A percentile compares a stretch with the other conserved stretches of the same genome.
phyloP scores from a whole-genome alignment of 2,113 vertebrate genomes.

The Seriola quinqueradiata region DNA sequence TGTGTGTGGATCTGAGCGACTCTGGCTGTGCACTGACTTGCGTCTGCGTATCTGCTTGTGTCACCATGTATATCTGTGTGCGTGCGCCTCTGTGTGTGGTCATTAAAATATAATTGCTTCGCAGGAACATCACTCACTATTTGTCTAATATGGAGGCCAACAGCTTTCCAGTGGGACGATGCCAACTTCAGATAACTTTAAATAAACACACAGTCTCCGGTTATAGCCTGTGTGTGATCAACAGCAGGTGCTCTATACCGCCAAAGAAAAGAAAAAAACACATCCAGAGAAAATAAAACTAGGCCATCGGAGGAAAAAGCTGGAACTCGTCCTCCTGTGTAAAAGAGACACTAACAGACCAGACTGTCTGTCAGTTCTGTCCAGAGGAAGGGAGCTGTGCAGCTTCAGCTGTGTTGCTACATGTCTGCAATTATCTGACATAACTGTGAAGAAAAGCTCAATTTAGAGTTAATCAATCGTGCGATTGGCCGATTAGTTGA shows the following conservation, averaged over 20 bases:
- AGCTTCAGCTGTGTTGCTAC: not conserved
- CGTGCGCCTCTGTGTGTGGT: constrained; percentile 12
- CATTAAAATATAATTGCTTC: constrained; percentile 36
- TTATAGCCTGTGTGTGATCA: constrained; percentile 38
- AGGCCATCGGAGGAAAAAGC: constrained; percentile 7
- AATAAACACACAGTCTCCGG: constrained; percentile 38
- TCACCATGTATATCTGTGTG: not conserved
- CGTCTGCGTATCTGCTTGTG: not conserved
- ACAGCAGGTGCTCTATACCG: constrained; percentile 44
- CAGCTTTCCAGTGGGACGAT: constrained; percentile 7
- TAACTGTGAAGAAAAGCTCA: not conserved
- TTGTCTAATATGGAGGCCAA: constrained; percentile 30
- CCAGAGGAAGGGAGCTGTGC: no score
- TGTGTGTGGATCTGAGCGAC: not conserved
- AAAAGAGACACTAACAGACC: not conserved
- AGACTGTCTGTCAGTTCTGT: no score
- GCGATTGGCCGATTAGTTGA: no score
- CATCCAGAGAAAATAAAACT: constrained; percentile 24
- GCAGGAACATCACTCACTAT: constrained; percentile 37
- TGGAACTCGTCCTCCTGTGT: not conserved
- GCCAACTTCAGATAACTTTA: constrained; percentile 42
- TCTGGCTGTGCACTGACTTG: not conserved
- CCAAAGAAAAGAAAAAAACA: constrained; percentile 11
- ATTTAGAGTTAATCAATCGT: not conserved
- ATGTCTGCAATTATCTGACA: not conserved